Evolutionary conservation across 2,888 invertebrate species (phyloP).

Genomic region (Cotesia congregata): DNA sequence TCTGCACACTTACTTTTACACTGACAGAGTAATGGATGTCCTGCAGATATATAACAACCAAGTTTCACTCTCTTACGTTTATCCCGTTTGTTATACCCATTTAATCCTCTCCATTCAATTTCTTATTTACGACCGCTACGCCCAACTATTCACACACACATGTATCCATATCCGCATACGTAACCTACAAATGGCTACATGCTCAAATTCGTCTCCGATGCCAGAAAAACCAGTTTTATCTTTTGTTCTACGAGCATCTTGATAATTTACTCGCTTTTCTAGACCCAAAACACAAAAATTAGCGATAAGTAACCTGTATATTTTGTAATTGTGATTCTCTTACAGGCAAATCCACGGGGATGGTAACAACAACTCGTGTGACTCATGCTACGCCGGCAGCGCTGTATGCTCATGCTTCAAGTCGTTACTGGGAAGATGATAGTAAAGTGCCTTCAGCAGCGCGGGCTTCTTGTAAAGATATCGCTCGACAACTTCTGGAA

Average conservation of each 20-base stretch:
- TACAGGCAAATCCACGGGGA: conserved; percentile 83
- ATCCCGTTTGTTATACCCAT: conserved; percentile 38
- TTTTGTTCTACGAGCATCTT: too few relatives aligned
- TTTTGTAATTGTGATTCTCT: conserved; percentile 35
- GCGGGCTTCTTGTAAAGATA: conserved; percentile 82
- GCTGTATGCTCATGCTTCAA: conserved; percentile 81
- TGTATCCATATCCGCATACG: not conserved
- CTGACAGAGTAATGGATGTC: not conserved
- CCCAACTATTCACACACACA: conserved; percentile 32
- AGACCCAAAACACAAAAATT: too few relatives aligned
- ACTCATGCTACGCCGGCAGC: conserved; percentile 87
- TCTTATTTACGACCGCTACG: conserved; percentile 44
- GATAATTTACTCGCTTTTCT: too few relatives aligned
- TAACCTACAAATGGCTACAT: not conserved
- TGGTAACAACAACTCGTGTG: conserved; percentile 84
- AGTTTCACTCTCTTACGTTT: conserved; percentile 9
- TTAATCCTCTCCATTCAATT: conserved; percentile 41
- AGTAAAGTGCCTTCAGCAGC: conserved; percentile 81
- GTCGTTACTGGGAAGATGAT: conserved; percentile 85
- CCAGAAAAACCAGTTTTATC: conserved; percentile 2
- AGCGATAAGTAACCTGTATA: too few relatives aligned
- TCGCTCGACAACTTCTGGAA: conserved; percentile 83
- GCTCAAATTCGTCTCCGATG: conserved; percentile 25
- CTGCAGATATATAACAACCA: not conserved
- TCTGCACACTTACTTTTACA: not conserved